Evolutionary conservation across 2,113 vertebrate genomes (phyloP).

Genomic region (Sceloporus undulatus): DNA sequence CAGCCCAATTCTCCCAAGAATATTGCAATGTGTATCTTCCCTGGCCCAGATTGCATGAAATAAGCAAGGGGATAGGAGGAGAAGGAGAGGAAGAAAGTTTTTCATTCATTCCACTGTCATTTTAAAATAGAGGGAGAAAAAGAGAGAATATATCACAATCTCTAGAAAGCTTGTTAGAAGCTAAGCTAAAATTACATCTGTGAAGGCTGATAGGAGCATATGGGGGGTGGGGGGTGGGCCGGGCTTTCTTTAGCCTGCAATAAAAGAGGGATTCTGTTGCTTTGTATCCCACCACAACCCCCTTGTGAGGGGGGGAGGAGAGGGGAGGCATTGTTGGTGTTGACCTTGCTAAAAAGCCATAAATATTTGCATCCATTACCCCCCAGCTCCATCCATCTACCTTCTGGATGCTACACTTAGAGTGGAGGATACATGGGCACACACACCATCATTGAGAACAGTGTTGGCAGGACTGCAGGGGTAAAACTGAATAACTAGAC

Average conservation of each 20-base stretch:
- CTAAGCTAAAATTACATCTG: background rate
- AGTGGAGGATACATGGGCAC: background rate
- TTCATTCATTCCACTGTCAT: background rate
- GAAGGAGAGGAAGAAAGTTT: background rate
- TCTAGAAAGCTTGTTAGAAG: constrained; percentile 18
- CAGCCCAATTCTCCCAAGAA: constrained; percentile 7
- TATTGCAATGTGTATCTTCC: background rate
- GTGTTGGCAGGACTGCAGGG: background rate
- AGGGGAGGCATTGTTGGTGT: constrained; percentile 28
- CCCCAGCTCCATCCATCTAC: constrained; percentile 6
- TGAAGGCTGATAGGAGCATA: background rate
- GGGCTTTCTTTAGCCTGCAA: background rate
- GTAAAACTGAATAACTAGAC: constrained; percentile 30
- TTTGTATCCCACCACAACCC: background rate
- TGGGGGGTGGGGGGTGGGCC: background rate
- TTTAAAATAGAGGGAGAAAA: background rate
- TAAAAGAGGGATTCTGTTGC: background rate
- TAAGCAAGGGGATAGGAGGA: background rate
- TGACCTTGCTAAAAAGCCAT: constrained; percentile 39
- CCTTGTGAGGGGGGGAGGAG: background rate
- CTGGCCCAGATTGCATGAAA: background rate
- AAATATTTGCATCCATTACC: background rate
- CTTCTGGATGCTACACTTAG: constrained; percentile 8
- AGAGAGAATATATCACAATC: background rate
- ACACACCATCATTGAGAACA: background rate